Evolutionary conservation across 1,140 invertebrate genomes (phyloP).

Genomic region (Nasonia vitripennis): DNA sequence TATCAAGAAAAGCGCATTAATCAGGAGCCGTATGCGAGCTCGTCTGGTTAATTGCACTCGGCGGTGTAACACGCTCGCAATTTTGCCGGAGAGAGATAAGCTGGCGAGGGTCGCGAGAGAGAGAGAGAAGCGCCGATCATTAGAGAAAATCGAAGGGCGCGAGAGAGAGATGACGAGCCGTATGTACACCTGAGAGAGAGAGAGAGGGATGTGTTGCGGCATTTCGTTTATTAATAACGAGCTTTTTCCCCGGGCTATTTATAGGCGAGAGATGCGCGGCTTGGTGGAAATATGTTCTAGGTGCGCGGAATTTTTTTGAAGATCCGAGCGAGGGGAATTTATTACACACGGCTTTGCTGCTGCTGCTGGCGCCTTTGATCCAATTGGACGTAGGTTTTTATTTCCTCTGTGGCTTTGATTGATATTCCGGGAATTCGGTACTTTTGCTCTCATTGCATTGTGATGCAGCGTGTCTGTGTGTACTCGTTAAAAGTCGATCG

Average conservation of each 20-base stretch:
- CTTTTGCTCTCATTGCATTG: no score
- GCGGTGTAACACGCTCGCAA: slow-evolving; percentile 11
- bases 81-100: background rate
- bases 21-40: background rate
- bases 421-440: no score
- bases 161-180: background rate
- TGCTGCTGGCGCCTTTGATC: background rate
- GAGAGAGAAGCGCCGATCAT: slow-evolving; percentile 18
- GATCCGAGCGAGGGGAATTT: background rate
- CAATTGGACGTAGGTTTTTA: background rate
- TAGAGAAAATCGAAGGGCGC: slow-evolving; percentile 28
- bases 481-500: no score
- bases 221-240: slow-evolving; percentile 33
- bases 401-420: no score
- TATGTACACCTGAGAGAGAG: background rate
- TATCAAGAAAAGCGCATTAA: slow-evolving; percentile 46
- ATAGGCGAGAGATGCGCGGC: background rate
- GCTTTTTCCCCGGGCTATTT: background rate
- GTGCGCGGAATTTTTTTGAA: background rate
- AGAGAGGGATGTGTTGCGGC: background rate
- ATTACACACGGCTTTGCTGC: background rate
- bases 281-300: background rate
- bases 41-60: slow-evolving; percentile 22
- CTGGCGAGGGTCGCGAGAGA: background rate
- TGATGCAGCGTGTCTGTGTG: no score